Evolutionary conservation across 2,113 vertebrate genomes (phyloP).

Genomic region (Colistium nudipinnis): DNA sequence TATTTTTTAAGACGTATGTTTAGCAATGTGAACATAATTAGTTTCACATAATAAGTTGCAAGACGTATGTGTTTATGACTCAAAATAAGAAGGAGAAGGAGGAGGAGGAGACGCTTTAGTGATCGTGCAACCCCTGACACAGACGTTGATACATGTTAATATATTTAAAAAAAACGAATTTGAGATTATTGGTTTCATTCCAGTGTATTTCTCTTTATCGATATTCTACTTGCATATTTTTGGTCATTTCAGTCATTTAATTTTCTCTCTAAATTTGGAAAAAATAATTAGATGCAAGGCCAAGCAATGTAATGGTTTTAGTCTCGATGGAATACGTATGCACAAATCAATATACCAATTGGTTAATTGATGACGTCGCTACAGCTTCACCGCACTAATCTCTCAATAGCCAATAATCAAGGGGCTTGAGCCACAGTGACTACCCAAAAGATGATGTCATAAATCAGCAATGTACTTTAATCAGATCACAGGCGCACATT

Average conservation of each 20-base stretch:
- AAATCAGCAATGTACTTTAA: slow-evolving; percentile 23
- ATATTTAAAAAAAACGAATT: neutral
- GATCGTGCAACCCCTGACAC: slow-evolving; percentile 5
- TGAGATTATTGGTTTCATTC: neutral
- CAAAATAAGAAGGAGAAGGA: slow-evolving; percentile 23
- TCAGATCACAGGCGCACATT: slow-evolving; percentile 25
- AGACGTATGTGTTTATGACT: slow-evolving; percentile 16
- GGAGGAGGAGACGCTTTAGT: slow-evolving; percentile 27
- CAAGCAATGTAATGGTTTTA: slow-evolving; percentile 40
- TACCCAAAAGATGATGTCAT: slow-evolving; percentile 18
- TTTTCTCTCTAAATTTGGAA: slow-evolving; percentile 10
- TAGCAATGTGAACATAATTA: slow-evolving; percentile 55
- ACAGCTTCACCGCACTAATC: slow-evolving; percentile 23
- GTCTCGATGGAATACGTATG: slow-evolving; percentile 32
- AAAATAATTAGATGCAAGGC: slow-evolving; percentile 45
- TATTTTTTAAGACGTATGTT: slow-evolving; percentile 52
- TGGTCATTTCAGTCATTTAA: slow-evolving; percentile 11
- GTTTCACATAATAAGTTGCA: slow-evolving; percentile 51
- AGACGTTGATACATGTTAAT: neutral
- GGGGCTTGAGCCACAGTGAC: slow-evolving; percentile 7
- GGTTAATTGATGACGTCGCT: slow-evolving; percentile 53
- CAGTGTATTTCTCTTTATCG: neutral
- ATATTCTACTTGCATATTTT: neutral
- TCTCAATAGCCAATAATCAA: slow-evolving; percentile 36
- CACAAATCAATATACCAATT: slow-evolving; percentile 59